phyloP scores from a whole-genome alignment of 1,140 invertebrate species.

The Manduca sexta region DNA sequence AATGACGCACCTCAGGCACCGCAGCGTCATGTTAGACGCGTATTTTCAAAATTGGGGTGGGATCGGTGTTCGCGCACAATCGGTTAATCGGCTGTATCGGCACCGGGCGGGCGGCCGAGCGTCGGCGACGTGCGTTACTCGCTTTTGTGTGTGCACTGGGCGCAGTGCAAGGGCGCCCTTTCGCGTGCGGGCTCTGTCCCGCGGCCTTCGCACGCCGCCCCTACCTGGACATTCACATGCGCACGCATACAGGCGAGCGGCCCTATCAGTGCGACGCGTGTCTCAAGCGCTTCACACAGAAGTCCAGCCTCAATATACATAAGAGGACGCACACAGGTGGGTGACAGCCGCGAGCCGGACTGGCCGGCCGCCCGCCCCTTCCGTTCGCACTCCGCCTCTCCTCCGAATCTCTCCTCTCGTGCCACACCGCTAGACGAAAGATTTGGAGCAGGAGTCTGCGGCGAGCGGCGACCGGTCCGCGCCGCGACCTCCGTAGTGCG shows the following conservation, averaged over 20 bases:
- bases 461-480: constrained; percentile 66
- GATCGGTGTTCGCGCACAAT: constrained; percentile 10
- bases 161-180: constrained; percentile 75
- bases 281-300: constrained; percentile 80
- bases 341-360: constrained; percentile 61
- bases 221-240: constrained; percentile 82
- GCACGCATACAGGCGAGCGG: constrained; percentile 83
- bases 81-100: constrained; percentile 32
- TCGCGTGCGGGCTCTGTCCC: constrained; percentile 80
- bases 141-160: constrained; percentile 72
- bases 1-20: constrained; percentile 47
- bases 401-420: constrained; percentile 38
- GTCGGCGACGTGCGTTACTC: constrained; percentile 71
- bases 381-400: constrained; percentile 39
- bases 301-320: constrained; percentile 83
- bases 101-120: constrained; percentile 42
- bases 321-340: constrained; percentile 82
- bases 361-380: constrained; percentile 53
- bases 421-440: constrained; percentile 17
- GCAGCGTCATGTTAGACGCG: constrained; percentile 21
- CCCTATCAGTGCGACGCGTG: constrained; percentile 82
- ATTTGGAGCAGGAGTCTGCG: constrained; percentile 58
- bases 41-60: constrained; percentile 31
- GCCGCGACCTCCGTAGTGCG: constrained; percentile 61
- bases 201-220: constrained; percentile 79